Percentiles rank a stretch among this genome's conserved stretches.
Conservation (phyloP, 2,888 invertebrate genomes). For the Coleophora flavipennella region DNA sequence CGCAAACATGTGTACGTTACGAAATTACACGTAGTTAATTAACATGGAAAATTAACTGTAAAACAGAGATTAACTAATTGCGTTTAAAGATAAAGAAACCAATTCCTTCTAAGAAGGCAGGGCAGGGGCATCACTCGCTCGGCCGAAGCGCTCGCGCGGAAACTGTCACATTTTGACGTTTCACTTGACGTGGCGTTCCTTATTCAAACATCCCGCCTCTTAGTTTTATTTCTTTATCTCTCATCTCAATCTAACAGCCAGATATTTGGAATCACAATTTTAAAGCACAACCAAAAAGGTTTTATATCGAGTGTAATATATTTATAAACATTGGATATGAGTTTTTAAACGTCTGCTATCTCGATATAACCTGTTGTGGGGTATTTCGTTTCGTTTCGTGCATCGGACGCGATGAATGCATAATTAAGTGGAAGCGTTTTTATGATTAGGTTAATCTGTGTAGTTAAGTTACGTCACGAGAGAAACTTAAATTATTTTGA, state of each 20-base stretch:
- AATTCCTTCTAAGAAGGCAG: slow-evolving; percentile 55
- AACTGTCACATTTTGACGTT: slow-evolving; percentile 71
- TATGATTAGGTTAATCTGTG: slow-evolving; percentile 47
- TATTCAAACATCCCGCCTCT: slow-evolving; percentile 65
- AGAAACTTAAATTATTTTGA: neutral
- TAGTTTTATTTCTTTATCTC: slow-evolving; percentile 62
- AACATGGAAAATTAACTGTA: slow-evolving; percentile 35
- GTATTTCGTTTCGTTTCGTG: slow-evolving; percentile 57
- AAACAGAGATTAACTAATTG: slow-evolving; percentile 27
- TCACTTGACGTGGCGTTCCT: slow-evolving; percentile 66
- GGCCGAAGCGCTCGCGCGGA: slow-evolving; percentile 56
- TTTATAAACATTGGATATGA: slow-evolving; percentile 36
- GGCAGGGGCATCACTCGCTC: slow-evolving; percentile 45
- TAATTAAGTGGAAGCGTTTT: slow-evolving; percentile 66
- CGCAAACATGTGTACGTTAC: no score
- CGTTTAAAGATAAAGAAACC: slow-evolving; percentile 23
- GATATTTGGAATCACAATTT: slow-evolving; percentile 30
- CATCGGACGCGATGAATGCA: slow-evolving; percentile 63
- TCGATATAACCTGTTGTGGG: slow-evolving; percentile 64
- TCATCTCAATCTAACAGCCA: slow-evolving; percentile 43
- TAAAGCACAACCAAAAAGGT: slow-evolving; percentile 41
- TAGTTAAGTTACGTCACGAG: slow-evolving; percentile 24
- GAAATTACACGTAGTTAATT: slow-evolving; percentile 20
- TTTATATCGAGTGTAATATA: slow-evolving; percentile 28
- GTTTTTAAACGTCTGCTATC: slow-evolving; percentile 58